Evolutionary conservation across 2,888 invertebrate genomes (phyloP).

Genomic region (Sinopyrophorus schimmeli): DNA sequence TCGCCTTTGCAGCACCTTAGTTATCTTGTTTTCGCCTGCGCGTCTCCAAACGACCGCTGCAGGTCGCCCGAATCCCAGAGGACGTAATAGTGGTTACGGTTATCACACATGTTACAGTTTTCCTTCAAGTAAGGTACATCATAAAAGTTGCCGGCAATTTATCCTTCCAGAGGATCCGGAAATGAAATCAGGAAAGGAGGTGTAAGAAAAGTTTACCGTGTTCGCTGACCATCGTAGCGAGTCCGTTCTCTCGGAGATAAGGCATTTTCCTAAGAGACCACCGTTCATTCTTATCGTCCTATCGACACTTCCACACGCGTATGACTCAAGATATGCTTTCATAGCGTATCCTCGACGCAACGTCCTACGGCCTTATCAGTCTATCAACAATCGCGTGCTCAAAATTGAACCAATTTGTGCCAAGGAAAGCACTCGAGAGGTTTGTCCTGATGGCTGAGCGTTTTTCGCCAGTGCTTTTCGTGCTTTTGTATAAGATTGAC

Average conservation of each 20-base stretch:
- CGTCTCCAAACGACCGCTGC: slow-evolving; percentile 49
- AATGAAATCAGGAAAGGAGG: slow-evolving; percentile 37
- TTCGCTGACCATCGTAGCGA: slow-evolving; percentile 8
- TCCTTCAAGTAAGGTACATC: slow-evolving; percentile 52
- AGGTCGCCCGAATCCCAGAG: slow-evolving; percentile 49
- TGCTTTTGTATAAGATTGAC: slow-evolving; percentile 31
- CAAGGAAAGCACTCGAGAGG: slow-evolving; percentile 28
- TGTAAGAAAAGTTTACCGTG: slow-evolving; percentile 19
- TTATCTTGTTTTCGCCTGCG: slow-evolving; percentile 50
- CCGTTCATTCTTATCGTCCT: slow-evolving; percentile 39
- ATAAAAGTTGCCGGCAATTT: slow-evolving; percentile 53
- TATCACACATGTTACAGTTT: slow-evolving; percentile 53
- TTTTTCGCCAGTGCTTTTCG: slow-evolving; percentile 20
- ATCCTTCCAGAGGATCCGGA: slow-evolving; percentile 38
- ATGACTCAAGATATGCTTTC: slow-evolving; percentile 39
- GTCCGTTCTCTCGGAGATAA: slow-evolving; percentile 33
- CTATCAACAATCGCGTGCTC: slow-evolving; percentile 32
- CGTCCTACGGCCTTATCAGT: slow-evolving; percentile 28
- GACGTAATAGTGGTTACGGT: slow-evolving; percentile 53
- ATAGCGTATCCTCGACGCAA: slow-evolving; percentile 28
- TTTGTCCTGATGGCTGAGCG: slow-evolving; percentile 21
- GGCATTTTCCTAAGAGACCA: slow-evolving; percentile 36
- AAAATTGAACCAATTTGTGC: slow-evolving; percentile 33
- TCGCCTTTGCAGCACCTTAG: slow-evolving; percentile 49
- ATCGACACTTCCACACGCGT: slow-evolving; percentile 43